Conservation (phyloP, 2,888 invertebrate species). For the Dermolepida albohirtum region DNA sequence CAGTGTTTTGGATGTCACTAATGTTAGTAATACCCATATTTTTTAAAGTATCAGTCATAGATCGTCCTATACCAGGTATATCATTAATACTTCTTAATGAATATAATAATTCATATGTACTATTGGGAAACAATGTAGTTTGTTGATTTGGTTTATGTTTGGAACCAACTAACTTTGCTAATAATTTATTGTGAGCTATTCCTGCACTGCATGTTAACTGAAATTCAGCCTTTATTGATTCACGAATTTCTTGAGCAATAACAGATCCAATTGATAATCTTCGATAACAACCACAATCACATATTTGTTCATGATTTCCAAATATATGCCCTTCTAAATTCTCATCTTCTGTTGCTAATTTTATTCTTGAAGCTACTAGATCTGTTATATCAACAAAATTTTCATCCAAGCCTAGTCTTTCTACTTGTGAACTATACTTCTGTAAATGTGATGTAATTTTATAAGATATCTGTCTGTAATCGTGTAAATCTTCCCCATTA, state of each 20-base stretch:
- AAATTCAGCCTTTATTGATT: conserved; percentile 75
- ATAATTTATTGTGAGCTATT: conserved; percentile 84
- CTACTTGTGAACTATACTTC: conserved; percentile 79
- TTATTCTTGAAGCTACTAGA: conserved; percentile 69
- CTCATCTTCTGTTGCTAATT: conserved; percentile 50
- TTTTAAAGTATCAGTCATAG: conserved; percentile 74
- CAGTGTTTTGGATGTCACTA: conserved; percentile 74
- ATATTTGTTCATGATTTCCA: conserved; percentile 68
- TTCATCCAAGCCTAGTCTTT: conserved; percentile 87
- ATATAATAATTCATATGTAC: conserved; percentile 74
- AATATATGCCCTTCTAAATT: conserved; percentile 71
- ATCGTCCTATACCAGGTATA: conserved; percentile 83
- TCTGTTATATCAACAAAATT: conserved; percentile 85
- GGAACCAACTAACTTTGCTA: conserved; percentile 82
- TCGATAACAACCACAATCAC: conserved; percentile 80
- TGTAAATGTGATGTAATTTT: conserved; percentile 79
- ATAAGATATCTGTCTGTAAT: conserved; percentile 82
- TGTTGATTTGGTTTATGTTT: conserved; percentile 86
- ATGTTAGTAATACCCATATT: conserved; percentile 76
- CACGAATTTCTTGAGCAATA: conserved; percentile 82
- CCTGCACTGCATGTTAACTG: conserved; percentile 86
- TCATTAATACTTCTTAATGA: conserved; percentile 72
- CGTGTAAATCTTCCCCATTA: conserved; percentile 85
- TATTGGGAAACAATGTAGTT: conserved; percentile 80
- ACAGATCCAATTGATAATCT: conserved; percentile 78